Conservation (phyloP, 2,888 invertebrate genomes). For the Drosophila merina region DNA sequence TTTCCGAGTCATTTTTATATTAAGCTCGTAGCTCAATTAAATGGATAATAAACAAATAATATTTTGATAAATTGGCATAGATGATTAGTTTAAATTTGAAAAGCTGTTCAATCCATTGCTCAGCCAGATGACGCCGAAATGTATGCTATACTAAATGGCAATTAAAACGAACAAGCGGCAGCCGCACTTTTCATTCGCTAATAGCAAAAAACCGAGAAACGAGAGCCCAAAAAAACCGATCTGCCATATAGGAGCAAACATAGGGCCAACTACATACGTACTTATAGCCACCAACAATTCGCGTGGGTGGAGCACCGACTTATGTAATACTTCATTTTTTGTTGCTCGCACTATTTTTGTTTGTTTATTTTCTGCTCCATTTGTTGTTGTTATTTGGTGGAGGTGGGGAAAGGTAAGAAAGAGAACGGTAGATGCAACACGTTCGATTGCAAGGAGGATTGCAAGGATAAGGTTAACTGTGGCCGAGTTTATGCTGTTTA, state of each 20-base stretch:
- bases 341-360: constrained; percentile 44
- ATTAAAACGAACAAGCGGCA: constrained; percentile 60
- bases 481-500: constrained; percentile 67
- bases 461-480: constrained; percentile 53
- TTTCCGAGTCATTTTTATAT: too few species aligned
- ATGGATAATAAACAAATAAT: constrained; percentile 18
- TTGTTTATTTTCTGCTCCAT: constrained; percentile 26
- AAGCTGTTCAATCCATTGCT: background rate
- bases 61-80: constrained; percentile 13
- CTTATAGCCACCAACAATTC: constrained; percentile 26
- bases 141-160: constrained; percentile 43
- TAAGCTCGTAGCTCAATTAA: background rate
- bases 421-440: constrained; percentile 65
- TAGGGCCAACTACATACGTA: constrained; percentile 37
- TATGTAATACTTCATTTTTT: constrained; percentile 73
- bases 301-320: constrained; percentile 74
- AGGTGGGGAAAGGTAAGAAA: constrained; percentile 59
- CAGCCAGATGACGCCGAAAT: constrained; percentile 33
- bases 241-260: constrained; percentile 37
- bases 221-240: constrained; percentile 41
- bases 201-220: constrained; percentile 22
- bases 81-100: constrained; percentile 15
- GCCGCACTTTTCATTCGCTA: constrained; percentile 67
- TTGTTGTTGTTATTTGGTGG: constrained; percentile 15
- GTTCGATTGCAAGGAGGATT: constrained; percentile 61